Percentiles rank a stretch among this genome's conserved stretches.
phyloP scores from a whole-genome alignment of 1,140 invertebrate species.

The Drosophila sproati region DNA sequence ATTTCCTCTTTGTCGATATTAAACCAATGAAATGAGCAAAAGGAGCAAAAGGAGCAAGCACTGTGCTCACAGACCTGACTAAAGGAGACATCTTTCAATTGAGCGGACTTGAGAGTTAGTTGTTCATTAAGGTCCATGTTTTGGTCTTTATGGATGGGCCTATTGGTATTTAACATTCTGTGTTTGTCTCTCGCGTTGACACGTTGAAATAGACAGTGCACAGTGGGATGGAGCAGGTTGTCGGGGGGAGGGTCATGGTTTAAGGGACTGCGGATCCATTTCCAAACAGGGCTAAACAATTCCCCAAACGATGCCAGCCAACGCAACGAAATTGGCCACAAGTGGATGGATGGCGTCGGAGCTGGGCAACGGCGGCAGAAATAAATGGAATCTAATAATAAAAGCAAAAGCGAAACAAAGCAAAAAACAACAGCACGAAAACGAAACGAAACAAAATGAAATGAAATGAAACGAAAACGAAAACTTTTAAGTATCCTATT shows the following conservation, averaged over 20 bases:
- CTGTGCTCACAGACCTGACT: background rate
- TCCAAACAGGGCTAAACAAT: conserved; percentile 17
- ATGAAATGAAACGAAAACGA: conserved; percentile 50
- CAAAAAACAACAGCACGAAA: conserved; percentile 14
- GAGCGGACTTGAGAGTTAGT: background rate
- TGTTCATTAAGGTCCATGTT: background rate
- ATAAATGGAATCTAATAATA: conserved; percentile 35
- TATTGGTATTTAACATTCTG: background rate
- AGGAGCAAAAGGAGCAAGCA: no score
- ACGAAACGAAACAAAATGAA: conserved; percentile 29
- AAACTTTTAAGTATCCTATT: conserved; percentile 82
- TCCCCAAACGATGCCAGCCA: conserved; percentile 23
- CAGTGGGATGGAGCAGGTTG: background rate
- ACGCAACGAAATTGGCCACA: conserved; percentile 23
- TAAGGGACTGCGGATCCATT: conserved; percentile 16
- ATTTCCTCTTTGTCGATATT: no score
- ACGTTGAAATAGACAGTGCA: conserved; percentile 6
- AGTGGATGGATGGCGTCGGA: background rate
- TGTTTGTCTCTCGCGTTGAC: background rate
- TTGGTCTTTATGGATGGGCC: background rate
- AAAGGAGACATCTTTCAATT: conserved; percentile 1
- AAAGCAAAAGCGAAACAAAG: conserved; percentile 26
- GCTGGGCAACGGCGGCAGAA: background rate
- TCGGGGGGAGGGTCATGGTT: conserved; percentile 2
- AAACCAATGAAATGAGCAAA: no score